These are phyloP conservation scores for Mormyrops boulengeri DNA, from an alignment of 2,797 vertebrate species.

Conservation along the genomic window DNA sequence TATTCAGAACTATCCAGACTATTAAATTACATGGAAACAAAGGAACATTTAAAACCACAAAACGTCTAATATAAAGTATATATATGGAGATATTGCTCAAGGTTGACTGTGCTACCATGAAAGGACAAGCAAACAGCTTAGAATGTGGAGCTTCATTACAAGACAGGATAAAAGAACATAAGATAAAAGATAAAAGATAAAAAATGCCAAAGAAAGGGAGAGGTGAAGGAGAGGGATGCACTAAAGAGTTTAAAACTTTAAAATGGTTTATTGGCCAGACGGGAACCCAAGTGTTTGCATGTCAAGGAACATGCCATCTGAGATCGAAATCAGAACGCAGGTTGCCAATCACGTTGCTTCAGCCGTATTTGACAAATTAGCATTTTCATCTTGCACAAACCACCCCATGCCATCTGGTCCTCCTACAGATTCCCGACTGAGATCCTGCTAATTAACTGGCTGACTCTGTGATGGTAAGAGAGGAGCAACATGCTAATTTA, in stretches of 20 bases:
- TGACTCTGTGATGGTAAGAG: constrained; percentile 37
- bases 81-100: not conserved
- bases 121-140: not conserved
- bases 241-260: constrained; percentile 28
- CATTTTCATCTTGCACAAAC: constrained; percentile 46
- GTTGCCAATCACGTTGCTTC: constrained; percentile 49
- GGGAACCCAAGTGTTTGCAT: constrained; percentile 32
- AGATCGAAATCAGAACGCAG: constrained; percentile 39
- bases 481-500: constrained; percentile 35
- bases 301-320: constrained; percentile 35
- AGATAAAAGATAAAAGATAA: no score
- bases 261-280: constrained; percentile 21
- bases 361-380: constrained; percentile 50
- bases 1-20: not conserved
- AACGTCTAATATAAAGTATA: not conserved
- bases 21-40: not conserved
- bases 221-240: not conserved
- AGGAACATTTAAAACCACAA: not conserved
- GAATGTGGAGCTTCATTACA: not conserved
- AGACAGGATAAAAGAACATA: not conserved
- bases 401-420: constrained; percentile 48
- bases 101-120: not conserved
- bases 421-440: constrained; percentile 37
- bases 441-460: constrained; percentile 47
- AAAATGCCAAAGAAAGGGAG: constrained; percentile 5